A percentile compares a stretch with the other conserved stretches of the same genome.
Conservation (phyloP, 2,113 vertebrate genomes). For the Cheilinus undulatus region DNA sequence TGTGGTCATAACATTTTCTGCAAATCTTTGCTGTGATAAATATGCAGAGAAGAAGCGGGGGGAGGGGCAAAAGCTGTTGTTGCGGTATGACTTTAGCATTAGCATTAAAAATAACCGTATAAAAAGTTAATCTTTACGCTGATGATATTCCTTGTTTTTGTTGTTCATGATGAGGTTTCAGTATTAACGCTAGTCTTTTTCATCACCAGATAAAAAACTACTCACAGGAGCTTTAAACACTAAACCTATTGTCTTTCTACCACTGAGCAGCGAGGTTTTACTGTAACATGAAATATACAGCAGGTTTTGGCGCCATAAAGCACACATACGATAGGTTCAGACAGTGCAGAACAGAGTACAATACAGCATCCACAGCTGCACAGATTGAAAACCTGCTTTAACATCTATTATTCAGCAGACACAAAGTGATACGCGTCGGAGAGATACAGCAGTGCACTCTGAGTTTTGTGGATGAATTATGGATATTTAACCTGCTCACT, state of each 20-base stretch:
- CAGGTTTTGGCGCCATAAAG: not conserved
- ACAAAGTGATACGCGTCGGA: slow-evolving; percentile 65
- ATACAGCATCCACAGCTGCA: slow-evolving; percentile 44
- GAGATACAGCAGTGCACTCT: slow-evolving; percentile 31
- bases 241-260: not conserved
- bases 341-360: slow-evolving; percentile 5
- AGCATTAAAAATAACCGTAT: too few relatives aligned
- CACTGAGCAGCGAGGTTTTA: not conserved
- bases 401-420: slow-evolving; percentile 69
- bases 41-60: too few relatives aligned
- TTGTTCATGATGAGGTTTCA: too few relatives aligned
- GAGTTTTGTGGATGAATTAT: slow-evolving; percentile 62
- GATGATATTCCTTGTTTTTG: too few relatives aligned
- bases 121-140: too few relatives aligned
- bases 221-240: not conserved
- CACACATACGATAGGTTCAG: not conserved
- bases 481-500: slow-evolving; percentile 50
- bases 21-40: too few relatives aligned
- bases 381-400: slow-evolving; percentile 49
- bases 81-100: too few relatives aligned
- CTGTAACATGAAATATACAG: slow-evolving; percentile 6
- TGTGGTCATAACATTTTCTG: too few relatives aligned
- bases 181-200: too few relatives aligned
- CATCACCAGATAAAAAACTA: too few relatives aligned
- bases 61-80: too few relatives aligned